Evolutionary conservation across 2,888 invertebrate genomes (phyloP).

Genomic region (Merodon equestris): DNA sequence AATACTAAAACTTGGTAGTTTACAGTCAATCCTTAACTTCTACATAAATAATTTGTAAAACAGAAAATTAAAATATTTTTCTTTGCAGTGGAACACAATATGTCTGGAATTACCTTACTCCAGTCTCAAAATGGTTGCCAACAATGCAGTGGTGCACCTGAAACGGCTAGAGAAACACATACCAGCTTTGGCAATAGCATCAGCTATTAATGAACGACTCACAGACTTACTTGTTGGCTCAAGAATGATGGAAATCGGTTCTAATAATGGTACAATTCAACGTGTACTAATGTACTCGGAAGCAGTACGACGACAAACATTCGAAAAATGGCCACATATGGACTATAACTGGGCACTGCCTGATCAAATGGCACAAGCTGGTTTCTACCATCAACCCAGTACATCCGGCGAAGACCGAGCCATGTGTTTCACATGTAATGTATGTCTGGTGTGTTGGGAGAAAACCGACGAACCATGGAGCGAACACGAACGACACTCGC

Average conservation of each 20-base stretch:
- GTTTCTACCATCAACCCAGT: conserved; percentile 96
- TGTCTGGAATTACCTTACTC: conserved; percentile 89
- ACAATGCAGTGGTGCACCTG: conserved; percentile 89
- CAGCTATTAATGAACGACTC: conserved; percentile 92
- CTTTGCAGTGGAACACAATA: conserved; percentile 92
- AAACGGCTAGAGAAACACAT: conserved; percentile 90
- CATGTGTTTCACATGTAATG: conserved; percentile 97
- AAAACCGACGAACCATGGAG: conserved; percentile 98
- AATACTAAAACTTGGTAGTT: no score
- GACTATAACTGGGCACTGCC: conserved; percentile 98
- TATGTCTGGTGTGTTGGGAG: conserved; percentile 98
- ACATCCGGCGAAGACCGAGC: conserved; percentile 94
- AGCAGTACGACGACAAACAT: conserved; percentile 92
- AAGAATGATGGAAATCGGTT: conserved; percentile 77
- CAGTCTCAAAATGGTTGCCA: conserved; percentile 88
- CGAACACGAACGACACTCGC: conserved; percentile 96
- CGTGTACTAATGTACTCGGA: conserved; percentile 92
- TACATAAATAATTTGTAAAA: no score
- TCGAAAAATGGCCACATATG: conserved; percentile 97
- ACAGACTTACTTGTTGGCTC: conserved; percentile 84
- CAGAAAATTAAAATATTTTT: conserved; percentile 25
- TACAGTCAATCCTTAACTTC: no score
- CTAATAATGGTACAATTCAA: conserved; percentile 76
- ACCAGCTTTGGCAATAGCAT: conserved; percentile 92
- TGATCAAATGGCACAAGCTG: conserved; percentile 97